A percentile compares a stretch with the other conserved stretches of the same genome.
Conservation (phyloP, 2,888 invertebrate genomes). For the Odontocolon sp. region DNA sequence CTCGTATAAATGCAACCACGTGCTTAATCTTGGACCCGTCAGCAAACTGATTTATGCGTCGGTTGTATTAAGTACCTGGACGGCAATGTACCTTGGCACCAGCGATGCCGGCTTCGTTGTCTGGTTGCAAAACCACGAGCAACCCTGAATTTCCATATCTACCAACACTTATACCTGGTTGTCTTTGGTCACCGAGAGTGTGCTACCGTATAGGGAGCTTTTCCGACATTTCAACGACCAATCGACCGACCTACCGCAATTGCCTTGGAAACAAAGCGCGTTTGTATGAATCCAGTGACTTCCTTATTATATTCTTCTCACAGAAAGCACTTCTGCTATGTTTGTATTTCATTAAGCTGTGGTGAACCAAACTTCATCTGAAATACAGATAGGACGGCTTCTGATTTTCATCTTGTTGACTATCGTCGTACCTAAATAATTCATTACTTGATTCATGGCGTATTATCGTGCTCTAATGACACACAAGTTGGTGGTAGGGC, state of each 20-base stretch:
- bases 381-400: constrained; percentile 7
- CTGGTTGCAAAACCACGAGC: constrained; percentile 17
- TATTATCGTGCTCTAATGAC: constrained; percentile 4
- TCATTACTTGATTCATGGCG: constrained; percentile 27
- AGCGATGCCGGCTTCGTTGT: constrained; percentile 28
- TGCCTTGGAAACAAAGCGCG: too few species aligned
- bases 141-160: too few species aligned
- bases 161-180: neutral
- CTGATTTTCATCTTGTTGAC: neutral
- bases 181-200: constrained; percentile 15
- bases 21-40: constrained; percentile 60
- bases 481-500: neutral
- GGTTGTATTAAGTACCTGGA: constrained; percentile 59
- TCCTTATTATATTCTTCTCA: too few species aligned
- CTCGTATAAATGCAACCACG: constrained; percentile 44
- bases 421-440: neutral
- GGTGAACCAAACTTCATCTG: constrained; percentile 23
- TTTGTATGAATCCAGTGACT: too few species aligned
- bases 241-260: constrained; percentile 11
- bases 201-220: constrained; percentile 5
- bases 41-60: constrained; percentile 57
- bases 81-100: constrained; percentile 15
- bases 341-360: constrained; percentile 14
- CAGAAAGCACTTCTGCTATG: constrained; percentile 25
- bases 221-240: neutral